Evolutionary conservation across 2,888 invertebrate genomes (phyloP), one percentile per base, ranked within the genome.

Genomic region (Dicroscelio sp.): DNA sequence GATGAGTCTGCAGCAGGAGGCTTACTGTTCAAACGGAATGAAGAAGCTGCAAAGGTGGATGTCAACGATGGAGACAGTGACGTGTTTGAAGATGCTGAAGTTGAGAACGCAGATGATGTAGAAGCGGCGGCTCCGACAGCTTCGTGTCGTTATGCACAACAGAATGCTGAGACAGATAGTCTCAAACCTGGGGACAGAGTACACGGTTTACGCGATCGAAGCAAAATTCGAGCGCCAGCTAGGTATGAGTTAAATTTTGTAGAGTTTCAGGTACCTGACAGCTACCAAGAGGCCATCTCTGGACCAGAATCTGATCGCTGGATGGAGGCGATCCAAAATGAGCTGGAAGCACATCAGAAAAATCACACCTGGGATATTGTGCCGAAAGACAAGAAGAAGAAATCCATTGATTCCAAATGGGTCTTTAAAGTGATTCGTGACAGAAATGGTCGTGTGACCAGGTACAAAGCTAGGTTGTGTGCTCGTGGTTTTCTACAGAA

Each of bases 381-480:
- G 1, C 83, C 63, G 12, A 83, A 35, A 48, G 76, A 67, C 31
- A 71, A 25, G 17, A 38, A 31, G 17, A 52, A 25, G 60, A 85
- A 48, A 6, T 17, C 48, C 8, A 48, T 90, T 2, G 43, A 86
- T 71, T 88, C 65, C 0, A 85, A 76, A 12, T 90, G 87, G 87
- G 80, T 85, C 0, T 87, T 85, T 52, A 87, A 80, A 30, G 43
- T 79, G 0, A 63, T 48, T 48, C 48, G 48, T 4, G 6, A 48
- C 48, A 48, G 48, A 1, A 20, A 14, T 6, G 48, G 48, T 4
- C 2, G 20, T 2, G 48, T 48, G 48, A 48, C 17, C 20, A 48
- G 20, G 20, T 93, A 86, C 65, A 94, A 93, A 60, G 92, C 88
- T 4, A 58, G 93, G 12, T 38, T 92, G 33, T 92, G 90, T 60